Percentiles rank a stretch among this genome's conserved stretches.
Evolutionary conservation across 2,797 vertebrate genomes (phyloP).

Genomic region (Amniataba percoides): DNA sequence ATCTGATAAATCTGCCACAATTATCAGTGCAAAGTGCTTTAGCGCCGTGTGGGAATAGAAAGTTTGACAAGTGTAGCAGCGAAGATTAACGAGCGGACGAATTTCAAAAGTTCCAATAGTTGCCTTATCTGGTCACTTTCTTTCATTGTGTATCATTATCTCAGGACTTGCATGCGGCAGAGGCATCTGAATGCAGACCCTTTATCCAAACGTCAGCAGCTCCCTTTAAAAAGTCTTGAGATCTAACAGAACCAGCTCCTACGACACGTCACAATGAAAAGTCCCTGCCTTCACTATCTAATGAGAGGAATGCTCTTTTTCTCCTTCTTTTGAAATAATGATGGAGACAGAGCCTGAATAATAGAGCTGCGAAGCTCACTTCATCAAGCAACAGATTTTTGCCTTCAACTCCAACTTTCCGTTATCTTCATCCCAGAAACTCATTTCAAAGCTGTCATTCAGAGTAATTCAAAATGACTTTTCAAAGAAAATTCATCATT

Average conservation of each 20-base stretch:
- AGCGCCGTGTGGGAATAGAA: slow-evolving; percentile 4
- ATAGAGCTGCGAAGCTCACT: slow-evolving; percentile 48
- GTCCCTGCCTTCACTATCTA: slow-evolving; percentile 37
- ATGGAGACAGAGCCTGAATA: slow-evolving; percentile 57
- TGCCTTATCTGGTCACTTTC: background rate
- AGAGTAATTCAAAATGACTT: slow-evolving; percentile 28
- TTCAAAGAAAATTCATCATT: slow-evolving; percentile 25
- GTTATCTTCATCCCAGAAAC: slow-evolving; percentile 33
- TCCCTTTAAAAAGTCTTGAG: slow-evolving; percentile 32
- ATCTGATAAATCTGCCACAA: background rate
- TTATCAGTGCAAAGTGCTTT: background rate
- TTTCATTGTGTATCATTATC: slow-evolving; percentile 46
- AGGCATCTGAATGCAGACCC: background rate
- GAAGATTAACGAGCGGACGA: background rate
- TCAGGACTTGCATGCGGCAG: slow-evolving; percentile 26
- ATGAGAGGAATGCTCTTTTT: slow-evolving; percentile 52
- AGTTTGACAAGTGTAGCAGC: slow-evolving; percentile 9
- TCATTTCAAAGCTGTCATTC: slow-evolving; percentile 64
- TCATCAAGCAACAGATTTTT: slow-evolving; percentile 44
- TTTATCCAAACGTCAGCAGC: slow-evolving; percentile 30
- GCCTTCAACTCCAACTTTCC: slow-evolving; percentile 43
- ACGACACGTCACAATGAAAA: slow-evolving; percentile 48
- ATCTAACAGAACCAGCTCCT: slow-evolving; percentile 33
- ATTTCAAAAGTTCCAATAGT: slow-evolving; percentile 12
- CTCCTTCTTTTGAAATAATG: slow-evolving; percentile 55